Evolutionary conservation across 2,113 vertebrate genomes (phyloP).

Genomic region (Empidonax alnorum): DNA sequence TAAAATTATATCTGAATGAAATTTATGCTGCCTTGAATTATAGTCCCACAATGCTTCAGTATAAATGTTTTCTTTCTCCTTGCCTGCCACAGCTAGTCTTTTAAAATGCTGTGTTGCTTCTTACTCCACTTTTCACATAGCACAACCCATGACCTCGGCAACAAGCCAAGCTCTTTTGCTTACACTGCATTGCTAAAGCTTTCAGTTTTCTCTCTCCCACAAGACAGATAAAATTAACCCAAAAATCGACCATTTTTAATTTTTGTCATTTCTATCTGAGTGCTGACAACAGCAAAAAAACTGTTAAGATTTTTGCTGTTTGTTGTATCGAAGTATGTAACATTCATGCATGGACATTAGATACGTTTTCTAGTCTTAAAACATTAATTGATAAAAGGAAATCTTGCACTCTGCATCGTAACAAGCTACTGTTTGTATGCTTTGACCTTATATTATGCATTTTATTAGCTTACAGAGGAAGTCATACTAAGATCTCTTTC

Average conservation of each 20-base stretch:
- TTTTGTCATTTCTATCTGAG: neutral
- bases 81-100: neutral
- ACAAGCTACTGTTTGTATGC: neutral
- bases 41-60: neutral
- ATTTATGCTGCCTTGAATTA: neutral
- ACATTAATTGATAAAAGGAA: neutral
- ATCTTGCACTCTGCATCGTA: neutral
- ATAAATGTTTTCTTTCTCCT: neutral
- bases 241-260: neutral
- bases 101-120: neutral
- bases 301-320: neutral
- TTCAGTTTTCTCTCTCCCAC: neutral
- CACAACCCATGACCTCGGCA: slow-evolving; percentile 4
- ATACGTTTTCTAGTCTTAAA: neutral
- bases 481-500: neutral
- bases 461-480: neutral
- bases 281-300: neutral
- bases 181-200: neutral
- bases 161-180: slow-evolving; percentile 30
- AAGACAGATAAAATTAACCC: neutral
- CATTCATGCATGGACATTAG: neutral
- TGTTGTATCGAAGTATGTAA: neutral
- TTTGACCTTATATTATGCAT: neutral
- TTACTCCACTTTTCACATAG: slow-evolving; percentile 9
- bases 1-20: neutral